Evolutionary conservation across 1,140 invertebrate species (phyloP).

Genomic region (Ectropis grisescens): DNA sequence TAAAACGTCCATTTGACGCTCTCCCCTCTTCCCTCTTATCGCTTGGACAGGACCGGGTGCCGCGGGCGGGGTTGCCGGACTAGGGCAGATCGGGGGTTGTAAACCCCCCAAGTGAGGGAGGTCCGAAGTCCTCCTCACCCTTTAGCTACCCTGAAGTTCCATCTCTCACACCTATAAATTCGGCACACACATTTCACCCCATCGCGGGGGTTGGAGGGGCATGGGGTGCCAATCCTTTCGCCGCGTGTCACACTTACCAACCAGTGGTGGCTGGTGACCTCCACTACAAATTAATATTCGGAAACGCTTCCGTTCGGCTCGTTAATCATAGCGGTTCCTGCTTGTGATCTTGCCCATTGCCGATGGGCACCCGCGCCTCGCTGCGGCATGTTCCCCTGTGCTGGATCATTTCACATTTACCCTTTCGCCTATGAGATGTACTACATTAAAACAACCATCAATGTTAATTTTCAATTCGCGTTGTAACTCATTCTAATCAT

Average conservation of each 20-base stretch:
- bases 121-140: conserved; percentile 64
- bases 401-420: too few species aligned
- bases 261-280: conserved; percentile 51
- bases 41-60: conserved; percentile 63
- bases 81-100: conserved; percentile 59
- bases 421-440: too few species aligned
- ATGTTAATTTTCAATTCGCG: too few species aligned
- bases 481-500: too few species aligned
- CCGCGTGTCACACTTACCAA: conserved; percentile 60
- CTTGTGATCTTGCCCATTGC: conserved; percentile 22
- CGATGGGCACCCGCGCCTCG: too few species aligned
- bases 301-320: conserved; percentile 58
- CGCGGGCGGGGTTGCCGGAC: conserved; percentile 60
- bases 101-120: conserved; percentile 51
- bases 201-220: conserved; percentile 36
- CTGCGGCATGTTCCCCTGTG: too few species aligned
- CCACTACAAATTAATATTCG: conserved; percentile 68
- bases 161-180: conserved; percentile 69
- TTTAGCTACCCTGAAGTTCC: conserved; percentile 67
- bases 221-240: conserved; percentile 62
- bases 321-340: conserved; percentile 56
- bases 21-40: conserved; percentile 67
- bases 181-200: conserved; percentile 62
- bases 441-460: too few species aligned
- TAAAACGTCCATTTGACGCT: conserved; percentile 67